phyloP scores from a whole-genome alignment of 2,888 invertebrate species.

The Salticus scenicus region DNA sequence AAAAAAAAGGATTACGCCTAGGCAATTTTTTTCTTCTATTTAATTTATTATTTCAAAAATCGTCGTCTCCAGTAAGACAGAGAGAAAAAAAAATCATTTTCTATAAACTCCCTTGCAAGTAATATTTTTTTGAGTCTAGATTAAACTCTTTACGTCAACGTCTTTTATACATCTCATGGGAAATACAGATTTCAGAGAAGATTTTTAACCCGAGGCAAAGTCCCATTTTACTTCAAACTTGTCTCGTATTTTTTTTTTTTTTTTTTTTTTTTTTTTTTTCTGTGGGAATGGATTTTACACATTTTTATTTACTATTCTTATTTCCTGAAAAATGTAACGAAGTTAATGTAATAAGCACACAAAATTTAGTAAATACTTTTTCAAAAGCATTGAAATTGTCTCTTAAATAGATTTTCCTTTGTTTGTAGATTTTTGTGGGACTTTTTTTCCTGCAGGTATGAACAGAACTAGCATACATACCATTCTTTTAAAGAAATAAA shows the following conservation, averaged over 20 bases:
- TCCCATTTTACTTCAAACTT: neutral
- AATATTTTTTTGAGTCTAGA: neutral
- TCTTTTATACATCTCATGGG: neutral
- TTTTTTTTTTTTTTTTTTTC: neutral
- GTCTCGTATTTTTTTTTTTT: neutral
- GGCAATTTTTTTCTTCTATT: no score
- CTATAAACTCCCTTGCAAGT: neutral
- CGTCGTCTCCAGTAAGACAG: no score
- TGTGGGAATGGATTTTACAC: neutral
- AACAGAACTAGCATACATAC: no score
- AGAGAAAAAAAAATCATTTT: neutral
- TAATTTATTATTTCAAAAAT: no score
- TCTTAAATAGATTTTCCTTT: no score
- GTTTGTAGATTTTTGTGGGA: no score
- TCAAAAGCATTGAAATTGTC: no score
- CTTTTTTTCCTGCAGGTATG: no score
- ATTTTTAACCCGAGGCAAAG: neutral
- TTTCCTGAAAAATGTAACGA: neutral
- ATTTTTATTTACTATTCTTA: neutral
- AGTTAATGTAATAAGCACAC: neutral
- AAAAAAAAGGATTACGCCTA: no score
- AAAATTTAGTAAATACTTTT: neutral
- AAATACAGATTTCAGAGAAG: constrained; percentile 1
- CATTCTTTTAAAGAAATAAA: no score
- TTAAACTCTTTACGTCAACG: neutral